Percentiles rank a stretch among this genome's conserved stretches.
phyloP scores from a whole-genome alignment of 2,888 invertebrate genomes.

The Lymantria dispar region DNA sequence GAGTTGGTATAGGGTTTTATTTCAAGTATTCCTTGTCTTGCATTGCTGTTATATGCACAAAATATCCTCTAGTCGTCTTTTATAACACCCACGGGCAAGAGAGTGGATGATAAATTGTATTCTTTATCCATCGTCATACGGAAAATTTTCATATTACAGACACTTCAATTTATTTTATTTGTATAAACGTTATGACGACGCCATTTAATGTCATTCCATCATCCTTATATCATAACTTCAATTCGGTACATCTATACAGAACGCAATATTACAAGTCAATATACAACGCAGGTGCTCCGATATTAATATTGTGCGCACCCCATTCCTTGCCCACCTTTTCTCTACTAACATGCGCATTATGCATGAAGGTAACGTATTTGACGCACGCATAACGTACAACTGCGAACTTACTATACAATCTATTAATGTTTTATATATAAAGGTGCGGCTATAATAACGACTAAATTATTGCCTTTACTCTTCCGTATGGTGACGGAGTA shows the following conservation, averaged over 20 bases:
- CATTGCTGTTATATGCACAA: too few relatives aligned
- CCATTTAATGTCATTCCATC: not conserved
- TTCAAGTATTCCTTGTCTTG: too few relatives aligned
- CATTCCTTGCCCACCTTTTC: constrained; percentile 1
- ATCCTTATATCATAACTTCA: not conserved
- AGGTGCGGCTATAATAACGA: constrained; percentile 11
- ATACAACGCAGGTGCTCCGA: constrained; percentile 37
- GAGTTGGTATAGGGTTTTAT: too few relatives aligned
- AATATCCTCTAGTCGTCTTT: too few relatives aligned
- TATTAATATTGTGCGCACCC: constrained; percentile 33
- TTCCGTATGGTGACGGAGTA: too few relatives aligned
- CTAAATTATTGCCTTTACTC: constrained; percentile 19
- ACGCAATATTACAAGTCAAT: constrained; percentile 28
- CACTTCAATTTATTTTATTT: too few relatives aligned
- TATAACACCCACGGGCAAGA: too few relatives aligned
- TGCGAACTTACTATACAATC: constrained; percentile 20
- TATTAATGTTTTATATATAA: constrained; percentile 30
- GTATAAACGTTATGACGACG: not conserved
- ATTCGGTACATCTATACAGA: not conserved
- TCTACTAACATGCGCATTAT: constrained; percentile 49
- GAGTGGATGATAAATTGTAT: not conserved
- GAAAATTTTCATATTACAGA: too few relatives aligned
- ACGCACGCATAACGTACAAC: constrained; percentile 28
- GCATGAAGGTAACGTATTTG: constrained; percentile 43
- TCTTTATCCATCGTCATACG: not conserved